Conservation (phyloP, 2,113 vertebrate genomes). For the Ochotona curzoniae region DNA sequence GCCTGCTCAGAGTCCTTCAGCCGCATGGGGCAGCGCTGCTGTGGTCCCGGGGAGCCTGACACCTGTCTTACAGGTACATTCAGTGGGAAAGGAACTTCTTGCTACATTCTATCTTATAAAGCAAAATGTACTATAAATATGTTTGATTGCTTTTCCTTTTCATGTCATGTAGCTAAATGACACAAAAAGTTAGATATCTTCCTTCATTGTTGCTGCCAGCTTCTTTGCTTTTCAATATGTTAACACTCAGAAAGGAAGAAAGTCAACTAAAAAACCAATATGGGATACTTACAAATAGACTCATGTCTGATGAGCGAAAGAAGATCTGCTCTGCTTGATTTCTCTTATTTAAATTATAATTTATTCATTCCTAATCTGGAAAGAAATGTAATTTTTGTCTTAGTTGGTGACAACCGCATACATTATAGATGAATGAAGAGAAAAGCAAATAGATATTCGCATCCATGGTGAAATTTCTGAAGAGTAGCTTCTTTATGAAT, state of each 20-base stretch:
- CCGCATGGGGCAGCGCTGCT: not conserved
- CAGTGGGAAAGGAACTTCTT: not conserved
- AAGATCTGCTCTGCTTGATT: not conserved
- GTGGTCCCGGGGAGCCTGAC: not conserved
- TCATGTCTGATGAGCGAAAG: not conserved
- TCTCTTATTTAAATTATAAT: constrained; percentile 8
- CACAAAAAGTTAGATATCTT: not conserved
- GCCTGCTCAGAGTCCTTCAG: not conserved
- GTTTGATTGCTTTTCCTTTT: not conserved
- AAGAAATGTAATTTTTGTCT: constrained; percentile 32
- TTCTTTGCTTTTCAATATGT: not conserved
- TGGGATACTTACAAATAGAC: not conserved
- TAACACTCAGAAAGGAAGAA: not conserved
- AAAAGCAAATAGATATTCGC: not conserved
- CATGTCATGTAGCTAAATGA: not conserved
- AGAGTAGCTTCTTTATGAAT: not conserved
- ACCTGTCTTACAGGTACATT: accelerated
- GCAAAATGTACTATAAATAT: not conserved
- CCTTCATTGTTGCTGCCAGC: not conserved
- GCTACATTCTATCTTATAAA: not conserved
- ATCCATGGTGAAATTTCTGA: not conserved
- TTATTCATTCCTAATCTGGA: not conserved
- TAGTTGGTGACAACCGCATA: not conserved
- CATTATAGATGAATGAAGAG: not conserved
- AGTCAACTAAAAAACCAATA: not conserved